Base-by-base conservation (phyloP, 2,797 vertebrate genomes). In the Brachyrhaphis roseni region DNA sequence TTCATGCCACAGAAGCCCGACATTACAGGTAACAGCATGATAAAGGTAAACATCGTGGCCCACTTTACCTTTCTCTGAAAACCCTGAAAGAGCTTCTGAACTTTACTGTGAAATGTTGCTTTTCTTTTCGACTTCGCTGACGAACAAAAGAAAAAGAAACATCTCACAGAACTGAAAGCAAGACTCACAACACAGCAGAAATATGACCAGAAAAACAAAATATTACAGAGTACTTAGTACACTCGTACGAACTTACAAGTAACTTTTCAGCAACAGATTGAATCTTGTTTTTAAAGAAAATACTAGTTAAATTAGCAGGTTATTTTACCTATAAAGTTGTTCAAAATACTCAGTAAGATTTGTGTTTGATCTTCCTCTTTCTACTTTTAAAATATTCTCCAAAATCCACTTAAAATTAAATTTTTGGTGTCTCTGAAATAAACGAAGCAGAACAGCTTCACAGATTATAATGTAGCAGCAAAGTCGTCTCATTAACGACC, bases 1-100 rank as follows among this genome's bases (percentile, higher is more conserved):
- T 98, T 94, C 93, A 99, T 99, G 98, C 98, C 98, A 5, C 97
- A 98, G 91, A 98, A 99, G 77, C 98, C 98, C 15, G 98, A 98
- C 91, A 99, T 99, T 84, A 97, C 97, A 97, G 98, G 98, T 99
- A 92, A 89, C 82, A 79, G 78, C 80, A 28, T 20, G 79, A 86
- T 51, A 81, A 77, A 83, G 49, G 76, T 51, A 81, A 78, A 74
- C 57, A 23, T 55, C 1, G 7, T 28, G 45, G 28, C 55, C 11
- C 23, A 20, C 59, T 83, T 68, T 34, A 20, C 46, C 12, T 31
- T 55, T 71, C 39, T 85, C 68, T 74, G 39, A 84, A 80, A 71
- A 41, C 28, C 23, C 13, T 2, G 62, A 73, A 77, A 76, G 74
- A 11, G 10, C 53, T 68, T 78, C 16, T 73, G 31, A 81, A 45